Evolutionary conservation across 2,888 invertebrate species (phyloP).

Genomic region (Nematopogon swammerdamellus): DNA sequence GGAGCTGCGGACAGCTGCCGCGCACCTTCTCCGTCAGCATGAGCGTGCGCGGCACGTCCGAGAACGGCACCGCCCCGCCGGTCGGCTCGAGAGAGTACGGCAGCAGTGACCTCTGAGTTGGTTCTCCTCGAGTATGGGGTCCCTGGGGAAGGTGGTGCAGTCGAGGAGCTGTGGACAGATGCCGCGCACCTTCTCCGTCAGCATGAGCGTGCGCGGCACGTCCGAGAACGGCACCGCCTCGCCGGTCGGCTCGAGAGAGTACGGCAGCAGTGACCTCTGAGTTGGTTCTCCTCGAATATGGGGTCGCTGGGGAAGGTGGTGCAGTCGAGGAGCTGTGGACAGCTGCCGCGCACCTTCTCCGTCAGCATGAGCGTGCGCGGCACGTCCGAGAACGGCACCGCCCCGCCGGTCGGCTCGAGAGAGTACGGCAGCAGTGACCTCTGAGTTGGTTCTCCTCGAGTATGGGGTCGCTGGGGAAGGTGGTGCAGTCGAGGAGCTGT

Average conservation of each 20-base stretch:
- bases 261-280: slow-evolving; percentile 20
- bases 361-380: slow-evolving; percentile 87
- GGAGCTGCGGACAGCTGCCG: too few relatives aligned
- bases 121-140: slow-evolving; percentile 32
- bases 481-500: slow-evolving; percentile 70
- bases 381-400: slow-evolving; percentile 82
- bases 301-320: slow-evolving; percentile 61
- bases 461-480: slow-evolving; percentile 53
- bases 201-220: slow-evolving; percentile 84
- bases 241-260: too few relatives aligned
- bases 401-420: slow-evolving; percentile 86
- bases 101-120: slow-evolving; percentile 18
- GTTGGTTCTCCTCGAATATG: slow-evolving; percentile 24
- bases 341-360: slow-evolving; percentile 80
- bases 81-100: too few relatives aligned
- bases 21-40: too few relatives aligned
- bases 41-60: too few relatives aligned
- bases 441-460: slow-evolving; percentile 22
- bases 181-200: slow-evolving; percentile 85
- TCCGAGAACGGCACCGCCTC: too few relatives aligned
- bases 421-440: too few relatives aligned
- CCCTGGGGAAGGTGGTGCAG: slow-evolving; percentile 62
- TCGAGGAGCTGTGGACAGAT: slow-evolving; percentile 73
- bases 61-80: too few relatives aligned
- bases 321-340: slow-evolving; percentile 72